Evolutionary conservation across 2,797 vertebrate genomes (phyloP).

Genomic region (Coreius guichenoti): DNA sequence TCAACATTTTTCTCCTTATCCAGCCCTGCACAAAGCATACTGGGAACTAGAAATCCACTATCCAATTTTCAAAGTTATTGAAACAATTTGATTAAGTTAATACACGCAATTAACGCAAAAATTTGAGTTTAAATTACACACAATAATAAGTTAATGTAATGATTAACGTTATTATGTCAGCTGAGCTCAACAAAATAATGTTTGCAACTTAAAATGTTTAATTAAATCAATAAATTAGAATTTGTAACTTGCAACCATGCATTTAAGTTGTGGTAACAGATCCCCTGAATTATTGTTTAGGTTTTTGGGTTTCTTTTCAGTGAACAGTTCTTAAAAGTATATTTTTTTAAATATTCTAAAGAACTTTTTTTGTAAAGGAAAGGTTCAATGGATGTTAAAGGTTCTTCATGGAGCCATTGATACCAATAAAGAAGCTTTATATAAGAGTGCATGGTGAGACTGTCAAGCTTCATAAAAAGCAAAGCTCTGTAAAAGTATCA

Average conservation of each 20-base stretch:
- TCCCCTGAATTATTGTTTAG: too few species aligned
- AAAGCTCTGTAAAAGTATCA: conserved; percentile 2
- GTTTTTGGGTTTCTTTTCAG: too few species aligned
- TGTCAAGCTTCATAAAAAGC: conserved; percentile 7
- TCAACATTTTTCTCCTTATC: background rate
- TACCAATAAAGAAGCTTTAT: background rate
- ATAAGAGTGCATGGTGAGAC: background rate
- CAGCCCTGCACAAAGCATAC: background rate
- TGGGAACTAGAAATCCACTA: background rate
- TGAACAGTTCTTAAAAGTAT: too few species aligned
- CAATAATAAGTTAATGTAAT: background rate
- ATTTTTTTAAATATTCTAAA: background rate
- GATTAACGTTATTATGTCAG: background rate
- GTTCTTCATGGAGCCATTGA: background rate
- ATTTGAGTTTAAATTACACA: too few species aligned
- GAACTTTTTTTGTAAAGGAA: background rate
- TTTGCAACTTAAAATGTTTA: too few species aligned
- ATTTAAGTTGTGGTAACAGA: too few species aligned
- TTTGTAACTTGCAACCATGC: too few species aligned
- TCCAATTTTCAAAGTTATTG: background rate
- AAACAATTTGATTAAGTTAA: background rate
- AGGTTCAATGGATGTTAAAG: background rate
- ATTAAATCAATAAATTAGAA: too few species aligned
- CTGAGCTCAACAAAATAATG: too few species aligned
- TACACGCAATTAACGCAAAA: background rate